phyloP scores from a whole-genome alignment of 2,113 vertebrate species.

The Perognathus longimembris region DNA sequence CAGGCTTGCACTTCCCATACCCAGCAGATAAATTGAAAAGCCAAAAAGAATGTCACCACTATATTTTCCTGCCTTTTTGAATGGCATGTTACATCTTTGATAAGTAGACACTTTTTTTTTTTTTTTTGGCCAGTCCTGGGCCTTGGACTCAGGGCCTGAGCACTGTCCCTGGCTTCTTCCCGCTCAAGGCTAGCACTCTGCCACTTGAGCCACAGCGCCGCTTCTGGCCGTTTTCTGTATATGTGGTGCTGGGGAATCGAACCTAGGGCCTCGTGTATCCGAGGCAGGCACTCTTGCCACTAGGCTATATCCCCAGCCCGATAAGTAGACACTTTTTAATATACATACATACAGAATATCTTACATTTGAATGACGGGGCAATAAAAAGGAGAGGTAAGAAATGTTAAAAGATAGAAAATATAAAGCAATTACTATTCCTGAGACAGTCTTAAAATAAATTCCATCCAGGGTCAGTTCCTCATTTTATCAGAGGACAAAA shows the following conservation, averaged over 20 bases:
- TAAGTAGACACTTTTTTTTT: neutral
- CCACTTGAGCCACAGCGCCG: too few relatives aligned
- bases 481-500: conserved; percentile 54
- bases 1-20: too few relatives aligned
- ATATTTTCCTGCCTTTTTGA: conserved; percentile 32
- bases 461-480: conserved; percentile 75
- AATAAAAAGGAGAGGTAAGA: neutral
- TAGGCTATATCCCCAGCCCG: too few relatives aligned
- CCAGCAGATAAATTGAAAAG: neutral
- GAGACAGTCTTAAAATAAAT: conserved; percentile 72
- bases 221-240: too few relatives aligned
- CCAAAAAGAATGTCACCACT: neutral
- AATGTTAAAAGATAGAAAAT: conserved; percentile 44
- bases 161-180: too few relatives aligned
- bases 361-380: conserved; percentile 38
- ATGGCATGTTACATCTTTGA: neutral
- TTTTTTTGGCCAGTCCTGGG: too few relatives aligned
- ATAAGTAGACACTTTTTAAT: neutral
- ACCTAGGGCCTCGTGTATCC: too few relatives aligned
- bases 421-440: conserved; percentile 68
- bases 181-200: too few relatives aligned
- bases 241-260: too few relatives aligned
- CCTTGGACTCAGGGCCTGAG: too few relatives aligned
- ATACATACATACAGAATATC: conserved; percentile 15
- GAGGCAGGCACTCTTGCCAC: too few relatives aligned